Percentiles rank a stretch among this genome's conserved stretches.
Evolutionary conservation across 2,888 invertebrate species (phyloP).

Genomic region (Cantharis flavilabris): DNA sequence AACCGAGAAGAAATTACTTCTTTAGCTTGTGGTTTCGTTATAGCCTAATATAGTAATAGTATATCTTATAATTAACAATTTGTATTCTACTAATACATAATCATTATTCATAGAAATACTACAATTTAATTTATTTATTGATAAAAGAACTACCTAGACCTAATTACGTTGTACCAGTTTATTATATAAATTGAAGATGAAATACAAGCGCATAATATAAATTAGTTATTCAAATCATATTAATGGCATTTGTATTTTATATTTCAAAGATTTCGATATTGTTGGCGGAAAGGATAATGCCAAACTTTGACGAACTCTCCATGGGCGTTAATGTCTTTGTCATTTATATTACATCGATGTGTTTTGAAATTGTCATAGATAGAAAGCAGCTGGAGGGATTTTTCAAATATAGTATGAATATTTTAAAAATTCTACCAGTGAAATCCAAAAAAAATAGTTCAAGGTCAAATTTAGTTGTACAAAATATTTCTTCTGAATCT

Average conservation of each 20-base stretch:
- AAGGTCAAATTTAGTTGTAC: not conserved
- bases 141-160: not conserved
- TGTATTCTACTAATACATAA: not conserved
- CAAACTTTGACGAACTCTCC: slow-evolving; percentile 37
- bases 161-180: not conserved
- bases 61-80: not conserved
- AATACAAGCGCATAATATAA: not conserved
- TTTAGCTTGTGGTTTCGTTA: not conserved
- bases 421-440: too few species aligned
- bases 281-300: slow-evolving; percentile 31
- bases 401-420: not conserved
- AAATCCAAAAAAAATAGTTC: not conserved
- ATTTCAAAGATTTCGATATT: slow-evolving; percentile 11
- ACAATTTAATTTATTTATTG: not conserved
- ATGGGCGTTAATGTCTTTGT: slow-evolving; percentile 31
- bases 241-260: slow-evolving; percentile 12
- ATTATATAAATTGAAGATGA: not conserved
- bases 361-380: not conserved
- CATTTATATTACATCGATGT: not conserved
- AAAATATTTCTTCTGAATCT: not conserved
- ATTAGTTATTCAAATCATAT: not conserved
- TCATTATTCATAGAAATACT: not conserved
- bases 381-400: not conserved
- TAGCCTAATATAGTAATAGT: not conserved
- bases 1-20: not conserved